Conservation (phyloP, 2,888 invertebrate genomes). For the Rhagophthalmus giganteus region DNA sequence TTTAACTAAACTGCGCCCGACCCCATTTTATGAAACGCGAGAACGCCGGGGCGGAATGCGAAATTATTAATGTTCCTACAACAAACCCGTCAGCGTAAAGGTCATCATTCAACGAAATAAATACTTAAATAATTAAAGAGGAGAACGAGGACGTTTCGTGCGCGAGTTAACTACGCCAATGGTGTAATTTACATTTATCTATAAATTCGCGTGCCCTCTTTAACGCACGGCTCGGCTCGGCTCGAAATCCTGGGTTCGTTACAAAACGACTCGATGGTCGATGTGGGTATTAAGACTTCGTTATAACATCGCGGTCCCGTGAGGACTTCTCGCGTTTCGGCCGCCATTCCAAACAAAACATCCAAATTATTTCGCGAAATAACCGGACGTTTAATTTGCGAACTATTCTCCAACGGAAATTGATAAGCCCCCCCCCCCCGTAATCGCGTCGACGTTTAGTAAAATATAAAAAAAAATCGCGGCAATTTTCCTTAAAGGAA, state of each 20-base stretch:
- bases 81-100: conserved; percentile 5
- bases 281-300: too few relatives aligned
- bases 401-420: conserved; percentile 7
- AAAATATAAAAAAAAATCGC: too few relatives aligned
- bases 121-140: conserved; percentile 5
- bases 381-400: conserved; percentile 1
- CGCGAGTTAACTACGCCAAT: conserved; percentile 1
- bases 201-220: conserved; percentile 12
- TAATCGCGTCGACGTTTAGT: too few relatives aligned
- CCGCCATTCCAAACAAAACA: neutral
- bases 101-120: conserved; percentile 4
- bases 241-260: conserved; percentile 13
- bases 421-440: too few relatives aligned
- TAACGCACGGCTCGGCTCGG: conserved; percentile 14
- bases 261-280: too few relatives aligned
- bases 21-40: too few relatives aligned
- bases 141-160: neutral
- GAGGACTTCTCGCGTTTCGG: too few relatives aligned
- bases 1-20: too few relatives aligned
- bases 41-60: too few relatives aligned
- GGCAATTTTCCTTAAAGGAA: too few relatives aligned
- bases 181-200: conserved; percentile 13
- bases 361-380: too few relatives aligned
- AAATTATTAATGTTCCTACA: conserved; percentile 10
- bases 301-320: too few relatives aligned